Evolutionary conservation across 2,888 invertebrate genomes (phyloP).

Genomic region (Cynaeus angustus): DNA sequence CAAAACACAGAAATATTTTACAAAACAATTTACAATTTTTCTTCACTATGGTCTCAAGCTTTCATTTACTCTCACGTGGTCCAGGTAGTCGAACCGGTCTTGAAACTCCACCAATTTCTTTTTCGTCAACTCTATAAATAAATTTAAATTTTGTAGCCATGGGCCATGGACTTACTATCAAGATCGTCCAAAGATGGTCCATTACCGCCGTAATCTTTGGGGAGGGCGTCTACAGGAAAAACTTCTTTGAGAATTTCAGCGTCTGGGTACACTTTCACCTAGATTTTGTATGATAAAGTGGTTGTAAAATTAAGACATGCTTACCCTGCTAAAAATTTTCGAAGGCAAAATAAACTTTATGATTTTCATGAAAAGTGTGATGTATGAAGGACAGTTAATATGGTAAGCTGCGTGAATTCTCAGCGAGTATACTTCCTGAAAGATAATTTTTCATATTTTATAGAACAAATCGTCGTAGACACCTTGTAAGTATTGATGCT

Average conservation of each 20-base stretch:
- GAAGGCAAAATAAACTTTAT: neutral
- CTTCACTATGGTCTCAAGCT: slow-evolving; percentile 26
- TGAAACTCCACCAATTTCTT: neutral
- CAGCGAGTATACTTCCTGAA: neutral
- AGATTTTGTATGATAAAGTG: neutral
- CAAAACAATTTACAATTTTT: too few species aligned
- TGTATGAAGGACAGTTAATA: slow-evolving; percentile 2
- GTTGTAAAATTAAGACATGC: neutral
- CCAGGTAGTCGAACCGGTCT: neutral
- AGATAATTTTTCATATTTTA: too few species aligned
- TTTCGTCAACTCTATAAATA: neutral
- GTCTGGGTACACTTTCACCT: slow-evolving; percentile 50
- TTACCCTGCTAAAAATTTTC: neutral
- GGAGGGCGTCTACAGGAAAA: slow-evolving; percentile 56
- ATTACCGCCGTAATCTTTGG: slow-evolving; percentile 60
- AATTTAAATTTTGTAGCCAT: too few species aligned
- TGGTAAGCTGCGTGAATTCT: neutral
- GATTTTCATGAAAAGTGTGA: neutral
- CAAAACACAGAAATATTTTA: too few species aligned
- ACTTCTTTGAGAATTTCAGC: slow-evolving; percentile 51
- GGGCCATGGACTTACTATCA: neutral
- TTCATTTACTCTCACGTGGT: slow-evolving; percentile 55
- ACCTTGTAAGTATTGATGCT: neutral
- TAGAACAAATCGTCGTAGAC: too few species aligned
- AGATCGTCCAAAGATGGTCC: slow-evolving; percentile 72